Conservation (phyloP, 2,888 invertebrate genomes). For the Tridacna crocea region DNA sequence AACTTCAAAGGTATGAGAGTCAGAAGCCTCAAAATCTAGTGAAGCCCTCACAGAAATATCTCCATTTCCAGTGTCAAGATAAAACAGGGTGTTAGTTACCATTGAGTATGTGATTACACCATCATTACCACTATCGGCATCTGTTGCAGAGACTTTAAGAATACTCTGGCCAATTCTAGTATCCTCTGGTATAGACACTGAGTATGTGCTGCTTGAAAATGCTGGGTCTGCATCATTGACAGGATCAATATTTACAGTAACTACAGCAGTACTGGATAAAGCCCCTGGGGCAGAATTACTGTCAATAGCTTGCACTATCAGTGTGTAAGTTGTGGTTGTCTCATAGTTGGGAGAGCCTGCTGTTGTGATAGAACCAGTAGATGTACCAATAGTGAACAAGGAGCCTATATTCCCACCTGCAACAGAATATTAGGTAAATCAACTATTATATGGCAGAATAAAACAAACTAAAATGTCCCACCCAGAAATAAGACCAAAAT, state of each 20-base stretch:
- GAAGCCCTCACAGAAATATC: constrained; percentile 64
- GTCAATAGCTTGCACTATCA: constrained; percentile 68
- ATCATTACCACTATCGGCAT: constrained; percentile 68
- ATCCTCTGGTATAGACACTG: constrained; percentile 55
- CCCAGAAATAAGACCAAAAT: too few species aligned
- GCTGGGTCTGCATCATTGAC: constrained; percentile 75
- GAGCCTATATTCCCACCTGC: constrained; percentile 49
- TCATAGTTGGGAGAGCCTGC: constrained; percentile 69
- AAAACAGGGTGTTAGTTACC: constrained; percentile 55
- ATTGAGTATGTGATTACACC: constrained; percentile 68
- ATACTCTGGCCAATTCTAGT: constrained; percentile 62
- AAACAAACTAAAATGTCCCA: too few species aligned
- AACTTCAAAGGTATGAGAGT: constrained; percentile 57
- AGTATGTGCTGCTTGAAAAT: constrained; percentile 56
- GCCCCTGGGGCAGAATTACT: constrained; percentile 61
- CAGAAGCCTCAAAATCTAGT: constrained; percentile 71
- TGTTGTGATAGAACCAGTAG: constrained; percentile 63
- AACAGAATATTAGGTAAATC: neutral
- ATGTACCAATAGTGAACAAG: constrained; percentile 61
- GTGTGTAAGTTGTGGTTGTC: constrained; percentile 57
- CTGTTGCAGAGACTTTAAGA: constrained; percentile 66
- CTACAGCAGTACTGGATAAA: constrained; percentile 64
- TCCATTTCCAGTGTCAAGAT: constrained; percentile 65
- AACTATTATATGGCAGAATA: too few species aligned
- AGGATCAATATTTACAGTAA: constrained; percentile 70